phyloP scores from a whole-genome alignment of 2,113 vertebrate genomes.

The Alethe castanea region DNA sequence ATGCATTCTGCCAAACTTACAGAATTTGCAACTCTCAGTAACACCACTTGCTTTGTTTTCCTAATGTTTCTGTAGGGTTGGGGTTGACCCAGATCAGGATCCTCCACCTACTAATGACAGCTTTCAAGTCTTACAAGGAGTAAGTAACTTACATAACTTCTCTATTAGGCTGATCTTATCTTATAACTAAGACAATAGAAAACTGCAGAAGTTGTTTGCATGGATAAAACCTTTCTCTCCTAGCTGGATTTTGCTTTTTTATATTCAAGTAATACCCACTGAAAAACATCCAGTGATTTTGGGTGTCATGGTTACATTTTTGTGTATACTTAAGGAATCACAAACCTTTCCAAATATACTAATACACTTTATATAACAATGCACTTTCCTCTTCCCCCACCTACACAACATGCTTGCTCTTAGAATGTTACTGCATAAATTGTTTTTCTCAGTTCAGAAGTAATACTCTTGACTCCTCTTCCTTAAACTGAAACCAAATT shows the following conservation, averaged over 20 bases:
- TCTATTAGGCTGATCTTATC: not conserved
- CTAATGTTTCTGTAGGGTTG: constrained; percentile 82
- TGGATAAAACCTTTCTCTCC: not conserved
- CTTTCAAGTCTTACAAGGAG: constrained; percentile 96
- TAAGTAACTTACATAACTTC: constrained; percentile 75
- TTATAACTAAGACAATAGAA: not conserved
- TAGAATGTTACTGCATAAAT: not conserved
- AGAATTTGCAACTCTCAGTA: constrained; percentile 16
- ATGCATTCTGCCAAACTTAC: not conserved
- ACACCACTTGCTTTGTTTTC: constrained; percentile 58
- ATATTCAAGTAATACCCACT: not conserved
- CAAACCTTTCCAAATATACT: not conserved
- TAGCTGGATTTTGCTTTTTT: not conserved
- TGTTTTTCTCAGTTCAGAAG: not conserved
- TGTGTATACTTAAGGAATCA: not conserved
- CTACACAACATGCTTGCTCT: not conserved
- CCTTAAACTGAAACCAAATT: not conserved
- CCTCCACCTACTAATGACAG: constrained; percentile 87
- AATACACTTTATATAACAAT: not conserved
- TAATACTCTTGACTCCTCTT: not conserved
- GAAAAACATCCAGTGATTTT: not conserved
- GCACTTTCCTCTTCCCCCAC: not conserved
- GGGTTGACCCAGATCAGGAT: constrained; percentile 96
- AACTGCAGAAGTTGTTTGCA: not conserved
- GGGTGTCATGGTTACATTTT: not conserved